Evolutionary conservation across 92 coral and sea anemone species (phyloP), one percentile per base, ranked within the genome.

Genomic region (Heliopora coerulea): DNA sequence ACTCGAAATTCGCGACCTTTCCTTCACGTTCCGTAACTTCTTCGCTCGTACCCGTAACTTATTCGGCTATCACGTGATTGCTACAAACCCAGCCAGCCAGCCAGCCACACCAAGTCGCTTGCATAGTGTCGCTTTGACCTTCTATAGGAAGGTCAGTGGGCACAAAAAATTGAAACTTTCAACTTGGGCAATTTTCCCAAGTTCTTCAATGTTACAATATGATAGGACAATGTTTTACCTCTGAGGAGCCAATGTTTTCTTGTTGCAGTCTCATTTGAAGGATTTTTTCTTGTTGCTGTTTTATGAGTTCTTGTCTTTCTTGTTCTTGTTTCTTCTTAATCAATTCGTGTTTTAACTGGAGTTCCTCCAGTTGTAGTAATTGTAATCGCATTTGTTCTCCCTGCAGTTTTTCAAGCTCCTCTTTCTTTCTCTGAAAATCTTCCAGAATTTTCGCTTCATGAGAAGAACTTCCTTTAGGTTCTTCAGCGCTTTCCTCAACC

Each of bases 331-430:
- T 93, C 75, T 84, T 93, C 56, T 90, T 69, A 18, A 90, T 78
- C 33, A 93, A 81, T 63, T 90, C 98, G 18, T 88, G 84, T 60
- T 93, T 93, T 64, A 93, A 79, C 54, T 90, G 86, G 46, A 90
- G 93, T 64, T 93, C 98, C 61, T 89, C 96, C 8, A 93, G 84
- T 72, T 90, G 93, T 23, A 81, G 89, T 81, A 90, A 88, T 23
- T 96, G 91, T 50, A 93, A 80, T 60, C 85, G 79, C 58, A 90
- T 84, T 79, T 93, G 93, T 54, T 87, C 98, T 21, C 88, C 89
- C 44, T 93, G 96, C 0, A 89, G 78, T 64, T 84, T 60, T 59
- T 93, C 87, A 0, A 93, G 81, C 62, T 93, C 93, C 17, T 59
- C 32, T 39, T 85, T 79, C 20, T 89, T 84, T 21, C 78, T 79